Percentiles rank a stretch among this genome's conserved stretches.
phyloP scores from a whole-genome alignment of 2,888 invertebrate species.

The Eledone cirrhosa region DNA sequence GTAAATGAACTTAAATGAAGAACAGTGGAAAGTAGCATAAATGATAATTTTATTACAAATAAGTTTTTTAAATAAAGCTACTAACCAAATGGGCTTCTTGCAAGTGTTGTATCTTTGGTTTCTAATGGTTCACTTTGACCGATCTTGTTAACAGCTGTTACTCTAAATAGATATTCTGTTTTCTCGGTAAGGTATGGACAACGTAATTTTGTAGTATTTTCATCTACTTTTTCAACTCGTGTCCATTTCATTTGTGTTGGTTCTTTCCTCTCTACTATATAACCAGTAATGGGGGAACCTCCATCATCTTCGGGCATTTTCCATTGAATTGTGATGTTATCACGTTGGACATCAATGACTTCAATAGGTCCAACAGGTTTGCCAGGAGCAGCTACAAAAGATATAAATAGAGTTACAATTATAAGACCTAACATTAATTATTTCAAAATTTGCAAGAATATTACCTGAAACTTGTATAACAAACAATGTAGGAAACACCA shows the following conservation, averaged over 20 bases:
- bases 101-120: conserved; percentile 44
- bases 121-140: conserved; percentile 83
- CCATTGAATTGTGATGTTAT: conserved; percentile 48
- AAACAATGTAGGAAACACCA: too few species aligned
- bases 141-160: conserved; percentile 87
- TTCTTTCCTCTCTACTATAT: conserved; percentile 50
- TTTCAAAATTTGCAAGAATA: too few species aligned
- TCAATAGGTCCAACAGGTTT: conserved; percentile 43
- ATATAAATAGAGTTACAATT: background rate
- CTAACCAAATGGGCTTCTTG: conserved; percentile 49
- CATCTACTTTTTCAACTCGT: conserved; percentile 46
- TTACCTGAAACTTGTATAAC: too few species aligned
- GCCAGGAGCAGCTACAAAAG: conserved; percentile 37
- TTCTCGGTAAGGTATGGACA: conserved; percentile 70
- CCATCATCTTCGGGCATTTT: conserved; percentile 57
- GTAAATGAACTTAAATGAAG: too few species aligned
- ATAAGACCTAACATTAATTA: too few species aligned
- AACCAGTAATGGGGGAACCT: conserved; percentile 53
- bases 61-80: too few species aligned
- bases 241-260: conserved; percentile 51
- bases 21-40: too few species aligned
- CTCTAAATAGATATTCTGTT: conserved; percentile 88
- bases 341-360: conserved; percentile 46
- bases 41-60: too few species aligned
- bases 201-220: conserved; percentile 40